phyloP scores from a whole-genome alignment of 1,140 invertebrate genomes.

The Delia radicum region DNA sequence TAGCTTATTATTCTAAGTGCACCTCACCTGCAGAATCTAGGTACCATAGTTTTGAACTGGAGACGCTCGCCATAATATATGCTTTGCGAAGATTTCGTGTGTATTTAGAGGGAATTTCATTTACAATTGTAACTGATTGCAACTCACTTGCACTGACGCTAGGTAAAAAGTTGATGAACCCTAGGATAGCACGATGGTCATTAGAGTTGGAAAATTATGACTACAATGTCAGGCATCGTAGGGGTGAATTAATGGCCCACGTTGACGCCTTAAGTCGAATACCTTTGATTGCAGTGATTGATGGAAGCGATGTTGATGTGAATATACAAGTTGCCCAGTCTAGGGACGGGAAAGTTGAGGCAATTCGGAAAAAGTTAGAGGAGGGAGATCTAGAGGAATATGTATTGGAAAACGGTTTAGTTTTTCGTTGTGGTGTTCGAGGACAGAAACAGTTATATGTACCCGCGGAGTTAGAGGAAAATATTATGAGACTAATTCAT shows the following conservation, averaged over 20 bases:
- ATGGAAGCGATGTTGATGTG: conserved; percentile 15
- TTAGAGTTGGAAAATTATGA: conserved; percentile 30
- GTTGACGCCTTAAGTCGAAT: conserved; percentile 35
- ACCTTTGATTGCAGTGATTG: neutral
- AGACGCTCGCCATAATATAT: conserved; percentile 58
- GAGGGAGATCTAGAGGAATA: neutral
- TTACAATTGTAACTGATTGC: conserved; percentile 56
- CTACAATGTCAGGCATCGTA: conserved; percentile 27
- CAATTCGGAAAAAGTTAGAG: conserved; percentile 8
- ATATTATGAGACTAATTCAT: too few relatives aligned
- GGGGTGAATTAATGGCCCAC: conserved; percentile 41
- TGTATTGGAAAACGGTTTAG: conserved; percentile 20
- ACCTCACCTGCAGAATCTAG: conserved; percentile 52
- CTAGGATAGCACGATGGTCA: conserved; percentile 48
- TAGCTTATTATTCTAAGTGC: conserved; percentile 52
- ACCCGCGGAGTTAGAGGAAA: conserved; percentile 34
- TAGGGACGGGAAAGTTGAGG: neutral
- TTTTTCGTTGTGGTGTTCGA: neutral
- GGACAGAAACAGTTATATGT: neutral
- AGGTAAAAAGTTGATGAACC: conserved; percentile 47
- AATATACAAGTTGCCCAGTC: conserved; percentile 9
- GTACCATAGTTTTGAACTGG: conserved; percentile 57
- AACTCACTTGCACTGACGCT: conserved; percentile 49
- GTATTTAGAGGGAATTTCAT: conserved; percentile 57
- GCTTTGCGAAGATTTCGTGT: conserved; percentile 57